Evolutionary conservation across 2,888 invertebrate species (phyloP).

Genomic region (Anaspis maculata): DNA sequence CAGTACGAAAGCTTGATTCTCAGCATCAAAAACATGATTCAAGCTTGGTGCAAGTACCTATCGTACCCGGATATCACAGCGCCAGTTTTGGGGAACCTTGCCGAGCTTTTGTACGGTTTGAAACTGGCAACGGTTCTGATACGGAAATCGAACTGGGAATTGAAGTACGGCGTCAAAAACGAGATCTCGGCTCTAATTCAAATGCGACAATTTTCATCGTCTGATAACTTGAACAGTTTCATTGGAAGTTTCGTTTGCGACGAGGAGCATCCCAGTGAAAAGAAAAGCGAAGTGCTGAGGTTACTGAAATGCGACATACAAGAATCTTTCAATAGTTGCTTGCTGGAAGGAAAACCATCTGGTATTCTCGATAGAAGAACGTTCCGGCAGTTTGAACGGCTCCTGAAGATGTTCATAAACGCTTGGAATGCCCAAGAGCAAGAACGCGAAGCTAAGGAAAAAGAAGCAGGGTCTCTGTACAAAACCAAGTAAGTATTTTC

Average conservation of each 20-base stretch:
- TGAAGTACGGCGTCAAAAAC: no score
- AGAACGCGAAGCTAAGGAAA: constrained; percentile 55
- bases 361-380: constrained; percentile 22
- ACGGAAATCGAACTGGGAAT: no score
- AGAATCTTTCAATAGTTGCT: constrained; percentile 59
- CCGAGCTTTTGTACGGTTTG: constrained; percentile 59
- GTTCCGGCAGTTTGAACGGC: constrained; percentile 43
- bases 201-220: no score
- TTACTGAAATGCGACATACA: constrained; percentile 61
- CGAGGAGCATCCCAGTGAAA: no score
- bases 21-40: constrained; percentile 30
- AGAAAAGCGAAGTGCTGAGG: constrained; percentile 45
- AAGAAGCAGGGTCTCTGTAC: constrained; percentile 71
- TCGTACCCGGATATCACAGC: constrained; percentile 74
- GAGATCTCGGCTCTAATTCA: no score
- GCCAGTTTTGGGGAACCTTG: constrained; percentile 60
- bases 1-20: constrained; percentile 16
- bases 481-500: constrained; percentile 50
- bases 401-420: constrained; percentile 54
- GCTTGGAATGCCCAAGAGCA: constrained; percentile 73
- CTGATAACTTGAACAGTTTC: no score
- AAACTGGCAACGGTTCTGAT: no score
- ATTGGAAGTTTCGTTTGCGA: no score
- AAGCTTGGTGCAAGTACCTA: constrained; percentile 49
- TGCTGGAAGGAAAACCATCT: constrained; percentile 41